Evolutionary conservation across 2,888 invertebrate species (phyloP), one percentile per base, ranked within the genome.

Genomic region (Melanchra persicariae): DNA sequence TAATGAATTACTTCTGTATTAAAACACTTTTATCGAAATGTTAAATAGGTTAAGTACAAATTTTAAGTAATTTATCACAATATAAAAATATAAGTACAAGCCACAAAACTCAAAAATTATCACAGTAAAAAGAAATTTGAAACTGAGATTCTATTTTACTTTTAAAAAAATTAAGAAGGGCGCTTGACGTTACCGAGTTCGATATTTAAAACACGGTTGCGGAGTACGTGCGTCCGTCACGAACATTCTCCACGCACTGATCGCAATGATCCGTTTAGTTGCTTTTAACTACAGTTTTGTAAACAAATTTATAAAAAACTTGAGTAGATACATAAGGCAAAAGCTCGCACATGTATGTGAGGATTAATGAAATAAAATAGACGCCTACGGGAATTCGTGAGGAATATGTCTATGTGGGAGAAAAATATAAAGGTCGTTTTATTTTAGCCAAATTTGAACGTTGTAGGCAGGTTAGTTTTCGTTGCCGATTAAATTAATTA

Each of bases 191-290:
- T 70, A 73, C 52, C 2, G 52, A 65, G 57, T 74, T 67, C 81
- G 82, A 74, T 71, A 61, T 65, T 59, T 70, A 24, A 67, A 70
- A 58, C 55, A 73, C 68, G 72, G 74, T 24, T 19, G 78, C 83
- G 57, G 66, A 54, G 74, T 63, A 73, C 85, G 82, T 84, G 82
- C 80, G 79, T 63, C 40, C 73, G 22, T 55, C 30, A 55, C 74
- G 63, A 73, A 61, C 75, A 76, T 81, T 83, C 79, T 85, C 74
- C 66, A 69, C 76, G 70, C 78, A 85, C 85, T 85, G 73, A 77
- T 47, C 45, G 5, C 19, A 55, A 60, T 17, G 62, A 43, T 55
- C 7, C 57, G 47, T 49, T 55, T 34, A 24, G n/a, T 45, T 30
- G 64, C 74, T 74, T 82, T 69, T 79, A 76, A 71, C 64, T 54